These are phyloP conservation scores for Prunella strophiata DNA, from an alignment of 2,797 vertebrate species.

Conservation along the genomic window DNA sequence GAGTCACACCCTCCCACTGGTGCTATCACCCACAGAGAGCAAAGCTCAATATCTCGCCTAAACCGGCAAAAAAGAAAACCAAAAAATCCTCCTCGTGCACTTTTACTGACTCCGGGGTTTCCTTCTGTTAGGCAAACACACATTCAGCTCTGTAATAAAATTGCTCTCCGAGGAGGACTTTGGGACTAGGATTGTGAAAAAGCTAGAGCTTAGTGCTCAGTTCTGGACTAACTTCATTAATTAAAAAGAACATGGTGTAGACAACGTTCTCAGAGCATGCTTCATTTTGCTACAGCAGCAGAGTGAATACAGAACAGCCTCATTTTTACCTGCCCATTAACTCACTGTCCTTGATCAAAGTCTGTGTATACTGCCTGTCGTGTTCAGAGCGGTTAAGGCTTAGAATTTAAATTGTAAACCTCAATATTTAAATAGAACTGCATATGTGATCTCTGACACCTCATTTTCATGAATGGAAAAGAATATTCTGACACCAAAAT, in stretches of 20 bases:
- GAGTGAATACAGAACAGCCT: background rate
- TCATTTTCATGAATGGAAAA: constrained; percentile 95
- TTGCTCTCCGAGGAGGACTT: background rate
- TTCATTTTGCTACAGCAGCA: background rate
- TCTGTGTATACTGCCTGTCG: background rate
- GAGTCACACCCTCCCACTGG: background rate
- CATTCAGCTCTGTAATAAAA: background rate
- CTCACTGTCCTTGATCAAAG: constrained; percentile 74
- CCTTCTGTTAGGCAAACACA: background rate
- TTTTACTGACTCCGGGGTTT: background rate
- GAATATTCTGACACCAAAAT: constrained; percentile 95
- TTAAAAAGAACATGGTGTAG: background rate
- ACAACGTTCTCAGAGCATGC: fast-evolving
- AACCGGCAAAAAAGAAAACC: background rate
- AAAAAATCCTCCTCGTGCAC: background rate
- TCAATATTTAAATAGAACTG: constrained; percentile 78
- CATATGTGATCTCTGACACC: constrained; percentile 90
- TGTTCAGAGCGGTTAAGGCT: constrained; percentile 47
- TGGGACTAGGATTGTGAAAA: background rate
- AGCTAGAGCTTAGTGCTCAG: background rate
- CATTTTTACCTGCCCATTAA: constrained; percentile 24
- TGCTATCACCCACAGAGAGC: background rate
- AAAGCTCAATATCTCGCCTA: background rate
- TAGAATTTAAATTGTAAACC: constrained; percentile 77
- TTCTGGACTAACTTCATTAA: background rate